Evolutionary conservation across 2,888 invertebrate species (phyloP), one percentile per base, ranked within the genome.

Genomic region (Carpatolechia fugitivella): DNA sequence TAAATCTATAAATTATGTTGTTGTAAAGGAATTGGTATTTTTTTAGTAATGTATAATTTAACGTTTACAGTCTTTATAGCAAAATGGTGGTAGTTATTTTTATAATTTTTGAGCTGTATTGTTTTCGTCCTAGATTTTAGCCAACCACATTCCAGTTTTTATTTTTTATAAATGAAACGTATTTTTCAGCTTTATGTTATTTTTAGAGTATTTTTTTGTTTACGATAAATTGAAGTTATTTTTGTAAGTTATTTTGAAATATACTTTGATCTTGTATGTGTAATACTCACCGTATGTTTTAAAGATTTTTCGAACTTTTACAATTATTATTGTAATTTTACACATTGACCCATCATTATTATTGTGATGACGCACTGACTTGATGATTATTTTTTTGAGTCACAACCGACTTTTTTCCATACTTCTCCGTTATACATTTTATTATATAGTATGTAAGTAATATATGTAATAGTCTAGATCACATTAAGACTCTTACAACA

Each of bases 101-200:
- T 56, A 50, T 52, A 55, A 31, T 52, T 44, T 53, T 49, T 54
- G 31, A 29, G 18, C 24, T 18, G 54, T 38, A 1, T n/a, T 44
- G 14, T 31, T 49, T 13, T 49, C 3, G 14, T 47, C 5, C 7
- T 35, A 36, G 50, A 13, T 30, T 48, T 53, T 35, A 49, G 44
- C 41, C 47, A 38, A 35, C 44, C 8, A 30, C 51, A 51, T 52
- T 48, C 33, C 33, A 55, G 33, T 46, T 55, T 56, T 52, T 56
- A 18, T 29, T 11, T 41, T 31, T 35, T 16, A 20, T 14, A 36
- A 47, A 44, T 41, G 31, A 49, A 59, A 62, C 62, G 63, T 67
- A 66, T 68, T 64, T 61, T 55, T 55, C 56, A 65, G 63, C 66
- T 67, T 62, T 65, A 61, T 60, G 59, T 54, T 64, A 64, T 60